Evolutionary conservation across 2,888 invertebrate species (phyloP).

Genomic region (Halictus quadricinctus): DNA sequence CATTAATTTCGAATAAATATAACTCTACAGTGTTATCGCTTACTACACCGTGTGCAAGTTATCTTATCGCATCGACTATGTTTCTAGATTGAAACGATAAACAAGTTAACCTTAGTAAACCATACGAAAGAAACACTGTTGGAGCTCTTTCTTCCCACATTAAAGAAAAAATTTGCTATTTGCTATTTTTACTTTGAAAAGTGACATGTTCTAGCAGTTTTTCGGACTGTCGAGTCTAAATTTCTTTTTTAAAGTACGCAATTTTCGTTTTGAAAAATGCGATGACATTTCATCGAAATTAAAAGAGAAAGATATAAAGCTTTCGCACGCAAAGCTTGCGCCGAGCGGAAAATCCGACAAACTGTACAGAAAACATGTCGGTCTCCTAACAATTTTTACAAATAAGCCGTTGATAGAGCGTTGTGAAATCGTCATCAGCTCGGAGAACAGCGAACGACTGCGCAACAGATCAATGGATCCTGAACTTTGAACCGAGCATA

Average conservation of each 20-base stretch:
- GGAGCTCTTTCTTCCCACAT: background rate
- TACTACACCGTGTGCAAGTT: background rate
- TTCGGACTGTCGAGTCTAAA: too few relatives aligned
- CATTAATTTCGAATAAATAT: background rate
- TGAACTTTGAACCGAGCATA: constrained; percentile 44
- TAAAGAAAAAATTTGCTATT: too few relatives aligned
- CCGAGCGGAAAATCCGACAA: background rate
- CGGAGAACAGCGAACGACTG: background rate
- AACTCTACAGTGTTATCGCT: background rate
- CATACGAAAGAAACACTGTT: background rate
- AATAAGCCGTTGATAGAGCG: background rate
- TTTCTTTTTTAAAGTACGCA: too few relatives aligned
- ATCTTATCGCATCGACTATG: background rate
- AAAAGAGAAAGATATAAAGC: too few relatives aligned
- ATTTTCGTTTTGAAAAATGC: too few relatives aligned
- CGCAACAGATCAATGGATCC: constrained; percentile 22
- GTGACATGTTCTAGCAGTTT: too few relatives aligned
- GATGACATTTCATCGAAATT: too few relatives aligned
- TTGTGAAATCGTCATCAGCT: background rate
- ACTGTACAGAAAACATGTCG: background rate
- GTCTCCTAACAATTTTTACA: background rate
- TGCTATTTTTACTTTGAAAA: background rate
- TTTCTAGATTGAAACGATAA: background rate
- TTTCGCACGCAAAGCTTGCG: background rate
- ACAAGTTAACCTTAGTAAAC: background rate